Conservation (phyloP, 1,140 invertebrate genomes). For the Tetragnatha versicolor region DNA sequence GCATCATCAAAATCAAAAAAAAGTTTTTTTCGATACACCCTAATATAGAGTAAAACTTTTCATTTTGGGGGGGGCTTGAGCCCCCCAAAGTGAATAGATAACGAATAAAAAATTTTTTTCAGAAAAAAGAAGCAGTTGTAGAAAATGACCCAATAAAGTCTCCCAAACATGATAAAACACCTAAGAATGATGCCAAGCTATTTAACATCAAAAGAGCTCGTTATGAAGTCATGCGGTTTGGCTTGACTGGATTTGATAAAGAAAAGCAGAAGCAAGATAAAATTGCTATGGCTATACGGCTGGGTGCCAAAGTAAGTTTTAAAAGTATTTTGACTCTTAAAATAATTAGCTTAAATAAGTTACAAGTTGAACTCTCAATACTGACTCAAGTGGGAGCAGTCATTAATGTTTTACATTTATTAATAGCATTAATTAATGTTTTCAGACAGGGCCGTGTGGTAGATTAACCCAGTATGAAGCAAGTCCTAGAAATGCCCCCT, state of each 20-base stretch:
- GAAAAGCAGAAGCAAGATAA: constrained; percentile 69
- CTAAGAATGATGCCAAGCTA: background rate
- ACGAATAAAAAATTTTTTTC: background rate
- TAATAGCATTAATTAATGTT: no score
- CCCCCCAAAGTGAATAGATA: background rate
- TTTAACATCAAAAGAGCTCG: constrained; percentile 55
- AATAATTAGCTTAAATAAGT: background rate
- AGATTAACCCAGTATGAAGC: no score
- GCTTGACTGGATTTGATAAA: constrained; percentile 70
- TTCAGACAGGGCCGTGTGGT: no score
- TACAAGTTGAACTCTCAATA: no score
- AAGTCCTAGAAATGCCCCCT: no score
- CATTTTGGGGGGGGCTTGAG: no score
- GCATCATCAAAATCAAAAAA: no score
- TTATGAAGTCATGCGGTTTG: constrained; percentile 73
- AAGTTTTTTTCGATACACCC: background rate
- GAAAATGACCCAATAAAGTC: background rate
- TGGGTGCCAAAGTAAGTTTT: constrained; percentile 68
- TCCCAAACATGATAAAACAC: background rate
- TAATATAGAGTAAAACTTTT: background rate
- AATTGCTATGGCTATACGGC: constrained; percentile 69
- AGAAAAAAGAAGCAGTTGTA: no score
- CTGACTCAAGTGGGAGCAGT: no score
- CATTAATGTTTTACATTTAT: no score
- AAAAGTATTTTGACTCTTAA: background rate